These are phyloP conservation scores for Xestobium rufovillosum DNA, from an alignment of 2,888 invertebrate genomes.

Conservation along the genomic window DNA sequence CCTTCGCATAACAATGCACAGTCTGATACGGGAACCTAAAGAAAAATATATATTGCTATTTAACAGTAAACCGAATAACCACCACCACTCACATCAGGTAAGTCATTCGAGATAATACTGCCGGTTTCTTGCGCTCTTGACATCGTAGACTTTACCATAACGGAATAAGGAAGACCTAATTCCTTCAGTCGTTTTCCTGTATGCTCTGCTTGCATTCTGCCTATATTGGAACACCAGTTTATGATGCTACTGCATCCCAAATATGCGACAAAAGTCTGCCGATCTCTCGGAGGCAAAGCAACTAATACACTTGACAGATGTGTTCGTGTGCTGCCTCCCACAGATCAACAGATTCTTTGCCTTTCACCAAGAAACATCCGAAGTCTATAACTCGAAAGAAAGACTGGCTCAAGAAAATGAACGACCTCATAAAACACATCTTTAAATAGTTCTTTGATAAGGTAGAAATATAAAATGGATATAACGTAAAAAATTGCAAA, in stretches of 20 bases:
- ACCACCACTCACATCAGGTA: slow-evolving; percentile 42
- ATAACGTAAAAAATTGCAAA: too few species aligned
- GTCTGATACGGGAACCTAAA: slow-evolving; percentile 53
- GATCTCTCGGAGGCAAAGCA: too few species aligned
- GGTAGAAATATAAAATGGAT: neutral
- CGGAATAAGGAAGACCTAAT: slow-evolving; percentile 70
- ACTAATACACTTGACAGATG: too few species aligned
- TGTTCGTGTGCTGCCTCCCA: too few species aligned
- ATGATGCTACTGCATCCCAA: too few species aligned
- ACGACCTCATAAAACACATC: too few species aligned
- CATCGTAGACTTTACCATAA: slow-evolving; percentile 85
- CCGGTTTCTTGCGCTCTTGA: slow-evolving; percentile 89
- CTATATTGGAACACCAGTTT: slow-evolving; percentile 46
- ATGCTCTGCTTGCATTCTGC: slow-evolving; percentile 73
- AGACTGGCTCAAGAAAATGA: too few species aligned
- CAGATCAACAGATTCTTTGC: too few species aligned
- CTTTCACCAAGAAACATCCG: too few species aligned
- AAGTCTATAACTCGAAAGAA: too few species aligned
- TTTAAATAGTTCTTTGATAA: too few species aligned
- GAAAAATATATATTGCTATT: slow-evolving; percentile 61
- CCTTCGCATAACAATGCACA: slow-evolving; percentile 84
- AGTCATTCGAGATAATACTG: slow-evolving; percentile 64
- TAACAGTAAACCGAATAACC: neutral
- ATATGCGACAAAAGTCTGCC: too few species aligned
- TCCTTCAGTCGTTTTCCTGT: slow-evolving; percentile 77